Conservation (phyloP, 2,113 vertebrate species). For the Sporophila hypoxantha region DNA sequence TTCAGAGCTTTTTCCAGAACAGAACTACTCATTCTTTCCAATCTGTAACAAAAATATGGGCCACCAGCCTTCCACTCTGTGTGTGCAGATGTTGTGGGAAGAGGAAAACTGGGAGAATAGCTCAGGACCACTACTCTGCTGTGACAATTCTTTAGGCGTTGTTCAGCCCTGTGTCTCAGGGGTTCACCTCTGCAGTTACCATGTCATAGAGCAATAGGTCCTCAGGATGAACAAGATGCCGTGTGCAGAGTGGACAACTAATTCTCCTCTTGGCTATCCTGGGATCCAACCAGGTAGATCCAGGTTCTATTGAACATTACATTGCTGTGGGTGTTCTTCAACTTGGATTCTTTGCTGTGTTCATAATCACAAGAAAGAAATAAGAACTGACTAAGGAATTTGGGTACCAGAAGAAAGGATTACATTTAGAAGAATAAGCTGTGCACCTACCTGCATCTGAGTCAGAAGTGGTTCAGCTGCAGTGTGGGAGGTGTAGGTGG, state of each 20-base stretch:
- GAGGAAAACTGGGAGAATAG: not conserved
- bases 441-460: not conserved
- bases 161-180: not conserved
- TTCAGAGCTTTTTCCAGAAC: not conserved
- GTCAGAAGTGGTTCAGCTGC: not conserved
- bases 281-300: not conserved
- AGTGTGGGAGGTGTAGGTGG: too few relatives aligned
- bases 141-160: not conserved
- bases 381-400: not conserved
- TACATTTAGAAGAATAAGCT: not conserved
- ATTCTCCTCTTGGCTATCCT: not conserved
- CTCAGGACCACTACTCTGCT: not conserved
- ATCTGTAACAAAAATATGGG: not conserved
- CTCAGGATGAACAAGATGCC: not conserved
- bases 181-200: not conserved
- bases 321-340: not conserved
- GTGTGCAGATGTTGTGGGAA: not conserved
- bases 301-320: fast-evolving
- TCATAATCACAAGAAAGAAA: not conserved
- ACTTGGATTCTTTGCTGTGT: not conserved
- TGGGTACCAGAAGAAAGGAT: not conserved
- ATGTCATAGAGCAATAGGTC: not conserved
- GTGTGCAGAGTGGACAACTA: not conserved
- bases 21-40: not conserved
- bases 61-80: not conserved